Conservation (phyloP, 2,113 vertebrate species). For the Micronycteris hirsuta region DNA sequence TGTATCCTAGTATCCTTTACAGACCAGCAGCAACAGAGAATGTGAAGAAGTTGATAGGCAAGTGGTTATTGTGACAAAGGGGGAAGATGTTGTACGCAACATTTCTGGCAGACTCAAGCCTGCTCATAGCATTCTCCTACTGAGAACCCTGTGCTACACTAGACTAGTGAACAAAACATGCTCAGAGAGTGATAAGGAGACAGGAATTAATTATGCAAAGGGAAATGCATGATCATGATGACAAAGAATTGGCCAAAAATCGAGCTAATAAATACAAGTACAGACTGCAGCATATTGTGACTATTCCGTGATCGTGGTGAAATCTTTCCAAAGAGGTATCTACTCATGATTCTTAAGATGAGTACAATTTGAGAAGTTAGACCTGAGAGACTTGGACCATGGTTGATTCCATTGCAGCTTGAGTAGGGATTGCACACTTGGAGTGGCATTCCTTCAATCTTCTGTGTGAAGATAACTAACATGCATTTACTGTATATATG, state of each 20-base stretch:
- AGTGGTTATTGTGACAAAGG: not conserved
- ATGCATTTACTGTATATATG: not conserved
- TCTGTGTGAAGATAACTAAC: not conserved
- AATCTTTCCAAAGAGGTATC: not conserved
- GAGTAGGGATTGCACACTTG: too few species aligned
- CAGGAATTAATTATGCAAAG: not conserved
- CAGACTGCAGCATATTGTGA: not conserved
- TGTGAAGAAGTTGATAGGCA: not conserved
- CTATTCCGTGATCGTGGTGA: not conserved
- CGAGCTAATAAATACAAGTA: not conserved
- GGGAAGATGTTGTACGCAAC: fast-evolving
- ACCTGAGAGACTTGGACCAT: not conserved
- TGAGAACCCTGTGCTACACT: fast-evolving
- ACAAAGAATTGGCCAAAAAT: not conserved
- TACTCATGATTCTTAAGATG: not conserved
- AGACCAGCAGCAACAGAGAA: not conserved
- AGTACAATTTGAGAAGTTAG: not conserved
- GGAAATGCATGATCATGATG: not conserved
- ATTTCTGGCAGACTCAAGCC: not conserved
- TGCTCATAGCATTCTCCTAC: not conserved
- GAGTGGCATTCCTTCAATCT: not conserved
- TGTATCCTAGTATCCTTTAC: not conserved
- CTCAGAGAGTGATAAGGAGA: not conserved
- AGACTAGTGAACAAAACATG: not conserved
- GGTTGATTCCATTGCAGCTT: not conserved